Conservation (phyloP, 2,797 vertebrate species). For the Hemibagrus guttatus region DNA sequence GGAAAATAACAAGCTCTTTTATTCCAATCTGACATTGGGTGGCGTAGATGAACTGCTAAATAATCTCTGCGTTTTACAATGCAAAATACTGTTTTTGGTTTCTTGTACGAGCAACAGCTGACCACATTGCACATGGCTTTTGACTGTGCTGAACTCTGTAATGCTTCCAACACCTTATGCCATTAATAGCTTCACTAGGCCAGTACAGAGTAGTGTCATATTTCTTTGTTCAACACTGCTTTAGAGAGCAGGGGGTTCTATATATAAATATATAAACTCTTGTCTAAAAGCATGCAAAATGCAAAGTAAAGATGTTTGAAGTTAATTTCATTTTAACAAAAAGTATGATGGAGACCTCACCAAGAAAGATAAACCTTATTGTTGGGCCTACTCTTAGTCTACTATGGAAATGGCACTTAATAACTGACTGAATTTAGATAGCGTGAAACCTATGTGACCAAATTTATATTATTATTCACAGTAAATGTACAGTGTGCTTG, state of each 20-base stretch:
- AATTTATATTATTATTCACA: too few relatives aligned
- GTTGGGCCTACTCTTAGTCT: neutral
- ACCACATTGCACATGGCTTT: constrained; percentile 30
- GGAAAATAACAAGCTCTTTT: neutral
- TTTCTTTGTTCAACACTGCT: constrained; percentile 50
- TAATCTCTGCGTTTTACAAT: neutral
- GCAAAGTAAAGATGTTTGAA: neutral
- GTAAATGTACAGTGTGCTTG: neutral
- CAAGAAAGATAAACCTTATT: neutral
- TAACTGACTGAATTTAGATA: neutral
- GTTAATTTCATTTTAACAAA: neutral
- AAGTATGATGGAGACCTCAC: neutral
- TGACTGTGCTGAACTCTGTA: constrained; percentile 36
- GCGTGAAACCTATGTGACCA: neutral
- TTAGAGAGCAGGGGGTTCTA: neutral
- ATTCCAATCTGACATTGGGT: neutral
- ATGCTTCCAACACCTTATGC: constrained; percentile 33
- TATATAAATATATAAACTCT: neutral
- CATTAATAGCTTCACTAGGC: constrained; percentile 56
- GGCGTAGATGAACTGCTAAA: neutral
- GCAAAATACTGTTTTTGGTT: neutral
- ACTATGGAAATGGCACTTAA: neutral
- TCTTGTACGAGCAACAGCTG: neutral
- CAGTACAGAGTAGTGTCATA: constrained; percentile 41
- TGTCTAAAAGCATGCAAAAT: neutral